Percentiles rank a stretch among this genome's conserved stretches.
These are phyloP conservation scores for Diachasmimorpha longicaudata DNA, from an alignment of 1,140 invertebrate species.

Conservation along the genomic window DNA sequence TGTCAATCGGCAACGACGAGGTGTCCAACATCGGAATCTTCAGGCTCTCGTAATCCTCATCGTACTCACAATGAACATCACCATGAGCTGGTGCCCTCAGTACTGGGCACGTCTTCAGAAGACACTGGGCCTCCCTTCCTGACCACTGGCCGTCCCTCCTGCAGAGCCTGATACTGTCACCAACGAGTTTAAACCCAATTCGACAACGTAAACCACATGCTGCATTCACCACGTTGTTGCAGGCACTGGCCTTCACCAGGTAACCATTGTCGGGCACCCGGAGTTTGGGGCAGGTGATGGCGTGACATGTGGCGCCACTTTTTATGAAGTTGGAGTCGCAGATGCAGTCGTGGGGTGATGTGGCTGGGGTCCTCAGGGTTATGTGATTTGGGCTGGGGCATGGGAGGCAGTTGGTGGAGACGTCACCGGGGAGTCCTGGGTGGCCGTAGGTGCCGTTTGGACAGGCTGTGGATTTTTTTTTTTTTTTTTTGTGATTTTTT, in stretches of 20 bases:
- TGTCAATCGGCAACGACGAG: slow-evolving; percentile 64
- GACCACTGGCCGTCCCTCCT: slow-evolving; percentile 72
- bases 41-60: slow-evolving; percentile 49
- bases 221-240: slow-evolving; percentile 72
- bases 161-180: slow-evolving; percentile 72
- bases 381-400: slow-evolving; percentile 73
- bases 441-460: slow-evolving; percentile 63
- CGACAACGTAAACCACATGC: slow-evolving; percentile 74
- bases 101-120: slow-evolving; percentile 65
- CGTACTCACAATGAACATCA: slow-evolving; percentile 66
- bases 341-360: slow-evolving; percentile 63
- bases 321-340: slow-evolving; percentile 67
- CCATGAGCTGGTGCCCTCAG: slow-evolving; percentile 67
- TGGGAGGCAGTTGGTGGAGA: slow-evolving; percentile 62
- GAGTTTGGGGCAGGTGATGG: slow-evolving; percentile 68
- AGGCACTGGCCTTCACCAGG: slow-evolving; percentile 69
- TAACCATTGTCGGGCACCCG: slow-evolving; percentile 70
- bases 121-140: slow-evolving; percentile 68
- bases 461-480: no score
- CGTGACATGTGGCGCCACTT: slow-evolving; percentile 64
- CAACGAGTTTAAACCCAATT: slow-evolving; percentile 70
- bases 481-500: no score
- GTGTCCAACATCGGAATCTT: slow-evolving; percentile 30
- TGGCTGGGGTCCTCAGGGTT: slow-evolving; percentile 63
- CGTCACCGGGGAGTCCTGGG: slow-evolving; percentile 60